Percentiles rank a stretch among this genome's conserved stretches.
Conservation (phyloP, 2,113 vertebrate species). For the Festucalex cinctus region DNA sequence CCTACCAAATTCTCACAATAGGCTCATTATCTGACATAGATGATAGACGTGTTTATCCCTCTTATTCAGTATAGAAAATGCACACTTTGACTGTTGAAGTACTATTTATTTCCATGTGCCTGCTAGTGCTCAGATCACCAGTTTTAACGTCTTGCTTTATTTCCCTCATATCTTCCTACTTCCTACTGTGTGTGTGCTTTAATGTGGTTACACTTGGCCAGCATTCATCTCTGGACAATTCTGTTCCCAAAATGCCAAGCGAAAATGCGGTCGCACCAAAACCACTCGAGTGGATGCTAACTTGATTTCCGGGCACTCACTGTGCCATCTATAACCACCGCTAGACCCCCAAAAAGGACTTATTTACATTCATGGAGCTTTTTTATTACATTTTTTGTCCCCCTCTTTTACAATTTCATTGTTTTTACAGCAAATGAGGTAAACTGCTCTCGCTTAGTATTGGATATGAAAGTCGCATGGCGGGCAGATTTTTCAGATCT, state of each 20-base stretch:
- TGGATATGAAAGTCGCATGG: slow-evolving; percentile 64
- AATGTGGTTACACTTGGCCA: slow-evolving; percentile 63
- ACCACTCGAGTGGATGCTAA: slow-evolving; percentile 61
- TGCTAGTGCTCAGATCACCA: slow-evolving; percentile 54
- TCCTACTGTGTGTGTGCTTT: slow-evolving; percentile 57
- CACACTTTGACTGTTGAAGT: too few species aligned
- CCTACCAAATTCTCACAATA: neutral
- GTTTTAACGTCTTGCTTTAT: slow-evolving; percentile 49
- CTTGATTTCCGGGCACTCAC: slow-evolving; percentile 49
- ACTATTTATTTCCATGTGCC: slow-evolving; percentile 50
- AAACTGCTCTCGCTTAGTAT: slow-evolving; percentile 48
- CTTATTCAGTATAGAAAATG: too few species aligned
- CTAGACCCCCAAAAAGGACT: slow-evolving; percentile 41
- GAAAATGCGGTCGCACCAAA: slow-evolving; percentile 44
- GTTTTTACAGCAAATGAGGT: slow-evolving; percentile 55
- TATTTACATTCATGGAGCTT: slow-evolving; percentile 75
- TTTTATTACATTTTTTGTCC: slow-evolving; percentile 73
- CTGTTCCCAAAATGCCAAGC: slow-evolving; percentile 7
- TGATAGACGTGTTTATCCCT: too few species aligned
- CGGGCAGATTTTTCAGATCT: slow-evolving; percentile 63
- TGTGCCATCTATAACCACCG: slow-evolving; percentile 43
- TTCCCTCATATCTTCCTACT: slow-evolving; percentile 66
- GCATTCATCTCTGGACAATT: slow-evolving; percentile 29
- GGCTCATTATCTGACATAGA: neutral
- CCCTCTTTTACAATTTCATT: slow-evolving; percentile 44